These are phyloP conservation scores for Leguminivora glycinivorella DNA, from an alignment of 1,140 invertebrate genomes.

Conservation along the genomic window DNA sequence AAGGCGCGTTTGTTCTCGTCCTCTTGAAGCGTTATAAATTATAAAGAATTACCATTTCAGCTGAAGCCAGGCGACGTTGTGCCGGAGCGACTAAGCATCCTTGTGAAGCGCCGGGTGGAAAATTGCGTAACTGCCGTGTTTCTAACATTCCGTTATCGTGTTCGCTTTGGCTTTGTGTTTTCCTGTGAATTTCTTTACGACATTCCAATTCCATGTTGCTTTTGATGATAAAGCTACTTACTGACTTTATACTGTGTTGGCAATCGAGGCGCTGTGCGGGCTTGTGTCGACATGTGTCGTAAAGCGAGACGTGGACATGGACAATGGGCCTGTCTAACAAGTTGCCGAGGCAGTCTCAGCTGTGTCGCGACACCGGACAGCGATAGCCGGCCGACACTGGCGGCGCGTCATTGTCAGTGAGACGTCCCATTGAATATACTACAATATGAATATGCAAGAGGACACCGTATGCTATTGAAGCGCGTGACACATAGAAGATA, in stretches of 20 bases:
- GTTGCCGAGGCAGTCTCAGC: conserved; percentile 2
- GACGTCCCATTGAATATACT: neutral
- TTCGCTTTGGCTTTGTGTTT: conserved; percentile 6
- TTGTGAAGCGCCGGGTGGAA: conserved; percentile 39
- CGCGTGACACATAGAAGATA: too few relatives aligned
- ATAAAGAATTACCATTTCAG: conserved; percentile 34
- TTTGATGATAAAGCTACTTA: neutral
- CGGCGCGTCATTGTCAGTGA: neutral
- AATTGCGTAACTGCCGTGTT: conserved; percentile 44
- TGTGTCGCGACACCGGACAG: neutral
- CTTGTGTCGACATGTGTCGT: conserved; percentile 5
- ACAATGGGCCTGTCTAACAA: conserved; percentile 14
- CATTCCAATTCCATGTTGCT: neutral
- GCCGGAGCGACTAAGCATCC: conserved; percentile 35
- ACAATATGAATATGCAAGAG: neutral
- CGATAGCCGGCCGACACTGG: neutral
- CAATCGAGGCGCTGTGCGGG: neutral
- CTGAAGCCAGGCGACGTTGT: conserved; percentile 12
- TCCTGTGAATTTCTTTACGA: conserved; percentile 22
- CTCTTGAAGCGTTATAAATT: conserved; percentile 46
- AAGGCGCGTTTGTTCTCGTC: conserved; percentile 43
- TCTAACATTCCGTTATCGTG: conserved; percentile 33
- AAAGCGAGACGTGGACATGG: conserved; percentile 8
- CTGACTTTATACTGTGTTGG: neutral
- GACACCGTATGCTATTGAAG: neutral